phyloP scores from a whole-genome alignment of 2,113 vertebrate genomes.

The Pardalotus punctatus region DNA sequence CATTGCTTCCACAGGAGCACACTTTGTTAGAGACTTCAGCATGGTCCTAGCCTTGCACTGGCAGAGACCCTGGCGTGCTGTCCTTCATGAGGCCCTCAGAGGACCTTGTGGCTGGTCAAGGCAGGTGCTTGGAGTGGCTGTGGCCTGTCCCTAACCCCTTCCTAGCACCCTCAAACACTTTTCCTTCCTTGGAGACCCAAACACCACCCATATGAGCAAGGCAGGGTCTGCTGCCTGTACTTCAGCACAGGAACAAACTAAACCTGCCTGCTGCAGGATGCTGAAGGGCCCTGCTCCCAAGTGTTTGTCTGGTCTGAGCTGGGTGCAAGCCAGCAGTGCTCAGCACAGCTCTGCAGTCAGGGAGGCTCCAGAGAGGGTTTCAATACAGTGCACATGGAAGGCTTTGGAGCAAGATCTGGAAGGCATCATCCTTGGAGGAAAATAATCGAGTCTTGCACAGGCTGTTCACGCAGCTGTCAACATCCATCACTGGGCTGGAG shows the following conservation, averaged over 20 bases:
- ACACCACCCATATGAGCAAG: not conserved
- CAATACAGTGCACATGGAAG: not conserved
- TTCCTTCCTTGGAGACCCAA: not conserved
- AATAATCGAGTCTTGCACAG: not conserved
- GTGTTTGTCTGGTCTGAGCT: not conserved
- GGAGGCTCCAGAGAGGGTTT: not conserved
- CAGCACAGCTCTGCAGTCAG: not conserved
- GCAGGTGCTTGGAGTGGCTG: not conserved
- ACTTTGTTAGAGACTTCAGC: not conserved
- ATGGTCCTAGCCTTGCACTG: not conserved
- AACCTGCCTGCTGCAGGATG: not conserved
- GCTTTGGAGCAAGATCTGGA: not conserved
- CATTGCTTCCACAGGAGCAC: not conserved
- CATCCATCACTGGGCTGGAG: constrained; percentile 1
- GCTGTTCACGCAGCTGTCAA: constrained; percentile 41
- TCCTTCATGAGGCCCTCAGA: not conserved
- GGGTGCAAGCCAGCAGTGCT: not conserved
- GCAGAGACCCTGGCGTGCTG: not conserved
- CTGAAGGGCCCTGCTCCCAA: not conserved
- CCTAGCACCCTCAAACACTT: not conserved
- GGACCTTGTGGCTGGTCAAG: not conserved
- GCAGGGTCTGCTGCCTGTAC: not conserved
- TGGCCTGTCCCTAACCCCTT: not conserved
- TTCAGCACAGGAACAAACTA: not conserved
- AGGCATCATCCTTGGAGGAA: constrained; percentile 6